A percentile compares a stretch with the other conserved stretches of the same genome.
Evolutionary conservation across 1,140 invertebrate genomes (phyloP).

Genomic region (Muscidifurax raptorellus): DNA sequence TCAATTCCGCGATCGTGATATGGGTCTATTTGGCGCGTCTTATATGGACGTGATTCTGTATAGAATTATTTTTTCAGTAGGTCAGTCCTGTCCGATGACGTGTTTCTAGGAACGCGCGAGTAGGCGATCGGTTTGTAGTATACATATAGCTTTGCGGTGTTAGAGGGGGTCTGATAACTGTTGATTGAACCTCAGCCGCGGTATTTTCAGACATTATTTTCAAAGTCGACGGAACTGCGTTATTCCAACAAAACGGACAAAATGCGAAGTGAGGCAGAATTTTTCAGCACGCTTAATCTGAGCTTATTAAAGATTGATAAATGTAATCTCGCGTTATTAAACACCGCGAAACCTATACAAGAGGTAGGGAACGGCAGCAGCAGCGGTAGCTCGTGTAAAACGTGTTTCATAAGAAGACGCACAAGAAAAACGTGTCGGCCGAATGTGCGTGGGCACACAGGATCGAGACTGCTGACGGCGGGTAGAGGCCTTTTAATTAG

Average conservation of each 20-base stretch:
- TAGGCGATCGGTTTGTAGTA: too few species aligned
- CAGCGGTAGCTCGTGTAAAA: background rate
- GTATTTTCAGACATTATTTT: too few species aligned
- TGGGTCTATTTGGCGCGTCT: slow-evolving; percentile 19
- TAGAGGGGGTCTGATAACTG: too few species aligned
- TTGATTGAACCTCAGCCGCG: too few species aligned
- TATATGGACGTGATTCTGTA: background rate
- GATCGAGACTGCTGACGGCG: background rate
- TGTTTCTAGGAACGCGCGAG: too few species aligned
- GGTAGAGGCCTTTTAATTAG: slow-evolving; percentile 28
- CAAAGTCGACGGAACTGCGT: too few species aligned
- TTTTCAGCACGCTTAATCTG: background rate
- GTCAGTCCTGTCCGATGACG: background rate
- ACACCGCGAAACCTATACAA: background rate
- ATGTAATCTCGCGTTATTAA: slow-evolving; percentile 27
- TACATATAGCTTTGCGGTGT: too few species aligned
- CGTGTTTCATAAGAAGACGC: slow-evolving; percentile 14
- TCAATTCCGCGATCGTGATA: slow-evolving; percentile 29
- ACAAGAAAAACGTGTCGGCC: background rate
- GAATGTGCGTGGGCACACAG: slow-evolving; percentile 12
- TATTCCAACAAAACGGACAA: too few species aligned
- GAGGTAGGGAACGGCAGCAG: background rate
- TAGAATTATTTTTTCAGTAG: background rate
- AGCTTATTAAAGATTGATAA: slow-evolving; percentile 5
- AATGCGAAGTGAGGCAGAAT: background rate